A percentile compares a stretch with the other conserved stretches of the same genome.
These are phyloP conservation scores for Drosophila peninsularis DNA, from an alignment of 2,888 invertebrate genomes.

Conservation along the genomic window DNA sequence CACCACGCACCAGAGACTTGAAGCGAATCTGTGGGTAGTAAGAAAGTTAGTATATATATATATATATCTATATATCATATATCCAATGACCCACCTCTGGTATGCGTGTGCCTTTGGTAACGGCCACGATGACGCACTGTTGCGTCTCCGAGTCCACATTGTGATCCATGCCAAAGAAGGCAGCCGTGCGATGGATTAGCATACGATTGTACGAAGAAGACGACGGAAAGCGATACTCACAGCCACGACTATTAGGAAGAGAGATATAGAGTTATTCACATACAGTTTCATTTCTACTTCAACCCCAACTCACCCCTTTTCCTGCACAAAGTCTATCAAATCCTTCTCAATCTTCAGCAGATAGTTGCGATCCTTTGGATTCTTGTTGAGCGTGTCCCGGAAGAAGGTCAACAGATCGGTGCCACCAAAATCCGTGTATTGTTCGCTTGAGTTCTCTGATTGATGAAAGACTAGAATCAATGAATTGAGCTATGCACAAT, in stretches of 20 bases:
- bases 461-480: constrained; percentile 82
- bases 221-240: constrained; percentile 93
- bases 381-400: constrained; percentile 95
- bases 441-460: constrained; percentile 91
- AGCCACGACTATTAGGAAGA: constrained; percentile 86
- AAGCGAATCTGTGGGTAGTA: constrained; percentile 86
- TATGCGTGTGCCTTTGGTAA: constrained; percentile 86
- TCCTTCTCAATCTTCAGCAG: constrained; percentile 95
- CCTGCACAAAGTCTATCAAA: constrained; percentile 92
- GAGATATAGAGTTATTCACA: background rate
- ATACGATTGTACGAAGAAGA: constrained; percentile 98
- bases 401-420: constrained; percentile 95
- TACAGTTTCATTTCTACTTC: too few relatives aligned
- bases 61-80: background rate
- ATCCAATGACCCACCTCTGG: constrained; percentile 79
- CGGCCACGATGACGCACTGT: constrained; percentile 92
- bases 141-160: constrained; percentile 94
- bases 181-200: constrained; percentile 97
- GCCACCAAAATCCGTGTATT: constrained; percentile 89
- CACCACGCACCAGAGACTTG: constrained; percentile 88
- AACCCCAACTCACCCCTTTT: constrained; percentile 88
- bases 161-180: constrained; percentile 97
- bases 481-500: constrained; percentile 53
- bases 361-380: constrained; percentile 93
- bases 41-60: background rate